A percentile compares a stretch with the other conserved stretches of the same genome.
phyloP scores from a whole-genome alignment of 2,113 vertebrate species.

The Chunga burmeisteri region DNA sequence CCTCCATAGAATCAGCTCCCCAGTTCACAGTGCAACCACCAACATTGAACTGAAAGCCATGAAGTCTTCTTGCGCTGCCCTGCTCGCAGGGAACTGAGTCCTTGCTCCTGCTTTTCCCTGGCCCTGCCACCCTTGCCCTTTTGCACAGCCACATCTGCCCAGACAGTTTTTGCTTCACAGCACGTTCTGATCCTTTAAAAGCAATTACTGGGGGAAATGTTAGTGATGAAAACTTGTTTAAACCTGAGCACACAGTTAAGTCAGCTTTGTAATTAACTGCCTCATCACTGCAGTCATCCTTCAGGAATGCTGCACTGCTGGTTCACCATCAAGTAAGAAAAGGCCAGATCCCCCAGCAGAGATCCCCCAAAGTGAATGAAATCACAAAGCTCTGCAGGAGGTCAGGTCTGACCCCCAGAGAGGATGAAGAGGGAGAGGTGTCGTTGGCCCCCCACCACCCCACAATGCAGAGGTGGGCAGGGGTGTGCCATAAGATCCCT shows the following conservation, averaged over 20 bases:
- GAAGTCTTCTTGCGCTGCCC: neutral
- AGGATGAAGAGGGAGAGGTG: neutral
- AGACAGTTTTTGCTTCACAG: neutral
- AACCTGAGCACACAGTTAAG: constrained; percentile 44
- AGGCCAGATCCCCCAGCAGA: neutral
- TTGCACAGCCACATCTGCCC: neutral
- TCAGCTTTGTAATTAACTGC: constrained; percentile 65
- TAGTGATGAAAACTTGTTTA: constrained; percentile 67
- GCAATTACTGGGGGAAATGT: constrained; percentile 24
- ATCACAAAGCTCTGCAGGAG: neutral
- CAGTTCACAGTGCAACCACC: neutral
- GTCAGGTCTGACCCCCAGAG: neutral
- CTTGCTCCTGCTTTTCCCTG: neutral
- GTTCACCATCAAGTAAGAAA: neutral
- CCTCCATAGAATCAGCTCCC: neutral
- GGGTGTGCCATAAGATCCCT: accelerated
- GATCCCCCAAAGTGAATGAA: neutral
- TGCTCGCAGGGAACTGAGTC: neutral
- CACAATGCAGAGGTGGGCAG: accelerated
- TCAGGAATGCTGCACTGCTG: constrained; percentile 50
- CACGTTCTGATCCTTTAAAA: neutral
- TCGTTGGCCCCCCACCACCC: neutral
- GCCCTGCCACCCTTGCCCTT: neutral
- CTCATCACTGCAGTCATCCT: constrained; percentile 53
- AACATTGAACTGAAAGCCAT: accelerated